Conservation (phyloP, 2,888 invertebrate genomes). For the Drosophila rellima region DNA sequence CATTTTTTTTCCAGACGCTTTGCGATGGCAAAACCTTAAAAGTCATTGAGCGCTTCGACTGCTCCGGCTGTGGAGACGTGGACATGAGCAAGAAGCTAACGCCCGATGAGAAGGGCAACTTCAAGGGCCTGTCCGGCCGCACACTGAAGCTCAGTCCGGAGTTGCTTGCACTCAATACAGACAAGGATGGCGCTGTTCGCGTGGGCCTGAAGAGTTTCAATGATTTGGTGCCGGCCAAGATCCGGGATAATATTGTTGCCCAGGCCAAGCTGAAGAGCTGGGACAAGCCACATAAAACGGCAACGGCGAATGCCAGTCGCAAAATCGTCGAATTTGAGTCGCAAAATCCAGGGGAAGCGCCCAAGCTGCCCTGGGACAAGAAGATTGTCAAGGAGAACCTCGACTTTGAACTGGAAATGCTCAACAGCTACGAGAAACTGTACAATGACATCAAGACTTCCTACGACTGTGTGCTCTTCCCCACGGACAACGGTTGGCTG, state of each 20-base stretch:
- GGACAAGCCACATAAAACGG: slow-evolving; percentile 93
- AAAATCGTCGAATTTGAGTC: slow-evolving; percentile 92
- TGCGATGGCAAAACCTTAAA: slow-evolving; percentile 94
- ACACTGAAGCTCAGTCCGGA: slow-evolving; percentile 89
- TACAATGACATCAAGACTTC: slow-evolving; percentile 94
- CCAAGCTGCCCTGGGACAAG: slow-evolving; percentile 88
- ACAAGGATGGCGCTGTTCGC: slow-evolving; percentile 92
- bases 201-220: slow-evolving; percentile 94
- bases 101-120: slow-evolving; percentile 89
- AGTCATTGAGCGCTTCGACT: slow-evolving; percentile 97
- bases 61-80: slow-evolving; percentile 98
- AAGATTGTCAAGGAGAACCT: slow-evolving; percentile 95
- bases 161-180: slow-evolving; percentile 88
- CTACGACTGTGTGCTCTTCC: slow-evolving; percentile 97
- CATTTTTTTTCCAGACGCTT: slow-evolving; percentile 90
- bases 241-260: slow-evolving; percentile 92
- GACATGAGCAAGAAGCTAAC: slow-evolving; percentile 93
- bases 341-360: slow-evolving; percentile 87
- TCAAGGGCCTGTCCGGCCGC: slow-evolving; percentile 95
- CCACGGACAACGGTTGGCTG: slow-evolving; percentile 96
- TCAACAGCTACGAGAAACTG: slow-evolving; percentile 94
- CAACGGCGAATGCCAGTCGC: slow-evolving; percentile 92
- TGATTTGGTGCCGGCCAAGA: slow-evolving; percentile 94
- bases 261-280: slow-evolving; percentile 93
- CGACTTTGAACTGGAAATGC: slow-evolving; percentile 93